Base-by-base conservation (phyloP, 2,888 invertebrate species). In the Chrysomela aeneicollis region DNA sequence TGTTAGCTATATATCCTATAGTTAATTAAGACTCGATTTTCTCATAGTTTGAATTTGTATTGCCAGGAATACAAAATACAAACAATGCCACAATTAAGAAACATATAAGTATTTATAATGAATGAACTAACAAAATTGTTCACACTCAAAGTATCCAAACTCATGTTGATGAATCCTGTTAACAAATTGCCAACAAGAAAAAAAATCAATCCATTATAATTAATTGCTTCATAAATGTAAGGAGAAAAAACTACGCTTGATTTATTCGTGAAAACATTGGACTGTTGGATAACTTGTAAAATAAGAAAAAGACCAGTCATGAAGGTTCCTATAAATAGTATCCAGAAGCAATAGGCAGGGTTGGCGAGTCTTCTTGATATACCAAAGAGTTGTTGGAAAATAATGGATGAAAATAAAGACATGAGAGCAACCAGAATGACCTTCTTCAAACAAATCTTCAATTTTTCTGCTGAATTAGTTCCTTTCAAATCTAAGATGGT, bases 321-420 rank as follows among this genome's bases (percentile, higher is more conserved):
- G 17, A 86, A 85, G 1, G 87, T 78, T n/a, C 89, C 84, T 22
- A 90, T 81, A 54, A 90, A 87, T 64, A 92, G 85, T 72, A 93
- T 86, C 89, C 93, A 95, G 17, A 90, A 77, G 61, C 92, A 88
- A 78, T 95, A 98, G 0, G 92, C 88, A 10, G 91, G 82, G 82
- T 97, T 98, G 1, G 92, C 93, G 70, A 95, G 84, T 58, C 94
- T 87, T 74, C 98, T 87, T 0, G 95, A 95, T 3, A 90, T 84
- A 49, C 88, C 87, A 58, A 87, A 86, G 53, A 84, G 81, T 4
- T 81, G 70, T 67, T 88, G 82, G 63, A 85, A 82, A 0, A 87
- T 83, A 30, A 69, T 0, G 5, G 68, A 66, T 22, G 59, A 35
- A 4, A 54, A 2, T 30, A 72, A 50, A n/a, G 55, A 63, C 1